Base-by-base conservation (phyloP, 2,888 invertebrate species). In the Agapostemon virescens region DNA sequence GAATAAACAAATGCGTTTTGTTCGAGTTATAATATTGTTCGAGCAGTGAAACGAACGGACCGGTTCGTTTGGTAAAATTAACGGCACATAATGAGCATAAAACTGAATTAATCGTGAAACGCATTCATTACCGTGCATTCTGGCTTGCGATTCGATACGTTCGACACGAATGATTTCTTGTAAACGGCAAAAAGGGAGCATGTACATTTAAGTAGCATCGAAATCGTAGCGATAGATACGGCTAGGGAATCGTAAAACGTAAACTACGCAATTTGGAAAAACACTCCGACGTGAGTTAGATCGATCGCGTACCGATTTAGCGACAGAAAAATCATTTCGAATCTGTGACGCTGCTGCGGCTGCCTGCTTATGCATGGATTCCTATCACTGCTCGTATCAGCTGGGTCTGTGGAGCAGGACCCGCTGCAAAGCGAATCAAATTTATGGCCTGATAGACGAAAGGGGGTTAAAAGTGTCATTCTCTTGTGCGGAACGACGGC, bases 401-500 rank as follows among this genome's bases (percentile, higher is more conserved):
- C 45, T 11, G 72, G 42, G 45, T 63, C 38, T 63, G 70, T 30
- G n/a, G 52, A 52, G 3, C 52, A 33, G 40, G 80, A 42, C 74
- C 20, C 63, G 67, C 42, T 58, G 55, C 64, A 58, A 70, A 74
- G 81, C 61, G 81, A 86, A 86, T 85, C 79, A 82, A 86, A 85
- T 86, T 86, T 84, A 79, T 76, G 73, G 70, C 81, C 67, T 77
- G 79, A 86, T 82, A 83, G 82, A 79, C 79, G 73, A 75, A 79
- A 79, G 77, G 81, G 84, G 74, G 81, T 26, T 69, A 64, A 71
- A 58, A 64, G 49, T 81, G 81, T 80, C 81, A 76, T 61, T 49
- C 64, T 45, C 66, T 30, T 9, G 42, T 67, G 64, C 58, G 72
- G 81, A 81, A 80, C 71, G 55, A 52, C 61, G 61, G 80, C 79